phyloP scores from a whole-genome alignment of 2,797 vertebrate species.

The Falco concolor region DNA sequence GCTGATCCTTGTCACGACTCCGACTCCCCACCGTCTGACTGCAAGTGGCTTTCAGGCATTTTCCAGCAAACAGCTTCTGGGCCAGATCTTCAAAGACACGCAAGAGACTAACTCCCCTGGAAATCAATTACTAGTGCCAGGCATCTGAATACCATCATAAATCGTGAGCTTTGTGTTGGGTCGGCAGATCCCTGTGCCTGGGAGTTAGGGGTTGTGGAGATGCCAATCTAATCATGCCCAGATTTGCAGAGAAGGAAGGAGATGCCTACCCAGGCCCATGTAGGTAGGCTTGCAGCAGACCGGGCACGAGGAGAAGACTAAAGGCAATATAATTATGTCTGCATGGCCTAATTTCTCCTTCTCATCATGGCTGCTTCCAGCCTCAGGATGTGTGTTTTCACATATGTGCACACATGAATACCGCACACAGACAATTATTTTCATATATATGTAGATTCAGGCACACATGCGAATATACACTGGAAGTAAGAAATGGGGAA shows the following conservation, averaged over 20 bases:
- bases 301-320: neutral
- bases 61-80: slow-evolving; percentile 24
- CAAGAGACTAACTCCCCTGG: neutral
- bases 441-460: neutral
- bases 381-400: neutral
- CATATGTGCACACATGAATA: neutral
- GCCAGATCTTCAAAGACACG: neutral
- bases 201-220: neutral
- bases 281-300: neutral
- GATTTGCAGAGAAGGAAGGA: neutral
- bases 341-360: neutral
- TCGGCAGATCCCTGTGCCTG: neutral
- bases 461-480: neutral
- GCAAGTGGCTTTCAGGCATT: slow-evolving; percentile 33
- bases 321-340: neutral
- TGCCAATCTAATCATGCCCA: neutral
- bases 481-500: neutral
- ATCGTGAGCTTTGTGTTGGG: neutral
- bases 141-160: neutral
- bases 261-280: neutral
- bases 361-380: neutral
- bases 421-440: neutral
- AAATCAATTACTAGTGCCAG: neutral
- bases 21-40: neutral
- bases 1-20: neutral